Evolutionary conservation across 92 coral and sea anemone species (phyloP).

Genomic region (Isaurus tuberculatus): DNA sequence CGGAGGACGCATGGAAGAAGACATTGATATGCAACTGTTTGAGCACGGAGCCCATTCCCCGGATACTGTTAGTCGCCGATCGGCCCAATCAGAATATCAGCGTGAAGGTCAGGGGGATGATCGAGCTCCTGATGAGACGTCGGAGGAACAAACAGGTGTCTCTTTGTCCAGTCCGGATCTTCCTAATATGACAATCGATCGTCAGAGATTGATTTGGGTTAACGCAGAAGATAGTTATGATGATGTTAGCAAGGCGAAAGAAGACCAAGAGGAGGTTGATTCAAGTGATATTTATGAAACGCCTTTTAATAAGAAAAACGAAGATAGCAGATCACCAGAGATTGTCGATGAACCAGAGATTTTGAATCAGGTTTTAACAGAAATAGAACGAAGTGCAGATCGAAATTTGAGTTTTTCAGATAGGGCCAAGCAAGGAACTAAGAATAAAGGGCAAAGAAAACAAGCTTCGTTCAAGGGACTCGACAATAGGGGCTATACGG

Average conservation of each 20-base stretch:
- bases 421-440: neutral
- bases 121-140: neutral
- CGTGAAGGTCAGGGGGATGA: constrained; percentile 13
- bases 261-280: neutral
- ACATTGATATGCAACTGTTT: constrained; percentile 85
- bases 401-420: neutral
- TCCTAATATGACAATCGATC: constrained; percentile 41
- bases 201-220: neutral
- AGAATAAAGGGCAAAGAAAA: neutral
- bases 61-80: constrained; percentile 19
- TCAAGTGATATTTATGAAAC: neutral
- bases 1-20: constrained; percentile 65
- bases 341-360: neutral
- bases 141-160: constrained; percentile 22
- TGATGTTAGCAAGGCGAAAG: neutral
- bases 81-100: constrained; percentile 45
- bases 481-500: neutral
- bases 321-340: neutral
- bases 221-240: neutral
- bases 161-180: constrained; percentile 35
- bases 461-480: neutral
- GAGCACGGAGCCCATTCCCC: constrained; percentile 62
- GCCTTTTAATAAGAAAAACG: neutral
- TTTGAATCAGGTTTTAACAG: neutral
- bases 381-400: neutral